Conservation (phyloP, 2,797 vertebrate species). For the Brotula barbata region DNA sequence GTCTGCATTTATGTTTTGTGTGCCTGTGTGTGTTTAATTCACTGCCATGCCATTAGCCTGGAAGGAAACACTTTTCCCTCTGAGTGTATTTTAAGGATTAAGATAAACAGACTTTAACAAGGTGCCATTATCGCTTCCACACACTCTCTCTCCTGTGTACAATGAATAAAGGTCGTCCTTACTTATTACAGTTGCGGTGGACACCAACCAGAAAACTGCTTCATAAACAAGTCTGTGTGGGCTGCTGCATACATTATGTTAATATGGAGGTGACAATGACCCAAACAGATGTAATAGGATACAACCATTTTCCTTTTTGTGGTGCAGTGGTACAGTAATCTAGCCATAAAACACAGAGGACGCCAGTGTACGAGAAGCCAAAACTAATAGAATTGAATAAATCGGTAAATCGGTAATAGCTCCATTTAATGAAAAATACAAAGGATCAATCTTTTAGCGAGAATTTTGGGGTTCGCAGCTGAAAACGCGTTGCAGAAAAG, state of each 20-base stretch:
- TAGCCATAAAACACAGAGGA: too few relatives aligned
- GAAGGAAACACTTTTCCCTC: constrained; percentile 82
- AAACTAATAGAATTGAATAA: too few relatives aligned
- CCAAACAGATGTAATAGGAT: too few relatives aligned
- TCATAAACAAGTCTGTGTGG: constrained; percentile 22
- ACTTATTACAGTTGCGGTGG: constrained; percentile 35
- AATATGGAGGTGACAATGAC: background rate
- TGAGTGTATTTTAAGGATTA: constrained; percentile 82
- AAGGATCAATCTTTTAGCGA: too few relatives aligned
- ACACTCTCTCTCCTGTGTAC: constrained; percentile 55
- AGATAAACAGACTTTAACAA: constrained; percentile 82
- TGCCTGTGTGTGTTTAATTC: constrained; percentile 46
- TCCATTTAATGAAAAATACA: too few relatives aligned
- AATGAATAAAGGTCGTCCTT: constrained; percentile 36
- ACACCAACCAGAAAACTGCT: constrained; percentile 29
- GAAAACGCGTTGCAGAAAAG: too few relatives aligned
- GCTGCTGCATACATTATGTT: background rate
- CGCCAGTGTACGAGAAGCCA: too few relatives aligned
- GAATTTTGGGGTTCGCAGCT: too few relatives aligned
- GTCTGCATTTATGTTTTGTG: background rate
- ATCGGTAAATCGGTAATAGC: too few relatives aligned
- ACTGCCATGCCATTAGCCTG: constrained; percentile 70
- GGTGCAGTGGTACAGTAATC: too few relatives aligned
- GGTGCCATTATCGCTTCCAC: constrained; percentile 78
- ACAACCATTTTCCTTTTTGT: too few relatives aligned